Conservation (phyloP, 1,140 invertebrate genomes). For the Aphidius gifuensis region DNA sequence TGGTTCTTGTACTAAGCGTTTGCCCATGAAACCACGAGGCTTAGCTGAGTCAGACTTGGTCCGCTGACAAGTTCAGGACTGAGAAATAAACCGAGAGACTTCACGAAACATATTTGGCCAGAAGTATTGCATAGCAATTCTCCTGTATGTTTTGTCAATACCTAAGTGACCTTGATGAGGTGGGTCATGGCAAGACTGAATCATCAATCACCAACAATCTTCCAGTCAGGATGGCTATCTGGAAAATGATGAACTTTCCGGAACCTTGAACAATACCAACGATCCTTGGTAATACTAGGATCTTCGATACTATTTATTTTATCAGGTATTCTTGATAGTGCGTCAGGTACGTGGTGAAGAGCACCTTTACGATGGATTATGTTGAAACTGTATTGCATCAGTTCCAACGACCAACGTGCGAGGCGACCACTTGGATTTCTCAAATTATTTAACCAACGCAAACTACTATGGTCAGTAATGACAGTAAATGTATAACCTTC, state of each 20-base stretch:
- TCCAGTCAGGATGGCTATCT: slow-evolving; percentile 14
- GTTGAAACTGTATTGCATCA: slow-evolving; percentile 23
- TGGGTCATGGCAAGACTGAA: not conserved
- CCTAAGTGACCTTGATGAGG: slow-evolving; percentile 29
- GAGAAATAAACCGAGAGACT: slow-evolving; percentile 22
- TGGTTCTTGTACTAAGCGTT: slow-evolving; percentile 22
- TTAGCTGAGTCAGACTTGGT: slow-evolving; percentile 17
- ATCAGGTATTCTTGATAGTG: slow-evolving; percentile 25
- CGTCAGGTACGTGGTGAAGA: slow-evolving; percentile 31
- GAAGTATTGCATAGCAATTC: slow-evolving; percentile 29
- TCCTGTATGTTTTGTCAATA: slow-evolving; percentile 31
- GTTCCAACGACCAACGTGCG: slow-evolving; percentile 15
- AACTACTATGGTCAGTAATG: slow-evolving; percentile 46
- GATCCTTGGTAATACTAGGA: not conserved
- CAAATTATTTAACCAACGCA: slow-evolving; percentile 43
- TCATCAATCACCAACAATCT: slow-evolving; percentile 11
- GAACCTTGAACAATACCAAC: slow-evolving; percentile 23
- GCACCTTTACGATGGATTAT: slow-evolving; percentile 34
- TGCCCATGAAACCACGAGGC: slow-evolving; percentile 19
- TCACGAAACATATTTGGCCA: slow-evolving; percentile 37
- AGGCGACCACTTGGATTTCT: slow-evolving; percentile 33
- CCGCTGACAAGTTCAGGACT: slow-evolving; percentile 22
- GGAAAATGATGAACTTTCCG: slow-evolving; percentile 13
- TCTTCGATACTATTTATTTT: not conserved
- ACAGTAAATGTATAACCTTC: slow-evolving; percentile 43